Evolutionary conservation across 2,113 vertebrate species (phyloP), one percentile per base, ranked within the genome.

Genomic region (Brachyhypopomus gauderio): DNA sequence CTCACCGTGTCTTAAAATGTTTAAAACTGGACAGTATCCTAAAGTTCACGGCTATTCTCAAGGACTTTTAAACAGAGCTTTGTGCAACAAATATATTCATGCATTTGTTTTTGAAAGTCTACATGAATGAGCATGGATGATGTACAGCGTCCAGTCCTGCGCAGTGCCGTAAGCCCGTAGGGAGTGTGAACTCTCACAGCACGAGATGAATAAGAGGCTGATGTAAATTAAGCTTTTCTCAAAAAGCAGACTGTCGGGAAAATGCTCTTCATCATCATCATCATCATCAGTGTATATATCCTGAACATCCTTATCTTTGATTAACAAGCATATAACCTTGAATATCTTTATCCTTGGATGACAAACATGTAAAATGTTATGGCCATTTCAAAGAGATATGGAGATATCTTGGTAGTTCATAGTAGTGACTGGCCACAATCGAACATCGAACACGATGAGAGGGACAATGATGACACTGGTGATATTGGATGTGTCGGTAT

Each of bases 11-110:
- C 41, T 80, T 72, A 60, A 27, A 73, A 25, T 20, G 9, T 52
- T 72, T 72, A 27, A 11, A 17, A 71, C 17, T 84, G 67, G 30
- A 77, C 66, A 69, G 27, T 22, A 74, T 84, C 62, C 27, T 45
- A 5, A 27, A 36, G 5, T 62, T 36, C 17, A 69, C 7, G 25
- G 72, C n/a, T 30, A 63, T 73, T 82, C 74, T 25, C 36, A 73
- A 60, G 55, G 81, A 8, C 20, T 25, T 20, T 30, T 58, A 66
- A 64, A 58, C 2, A 19, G 4, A 9, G 38, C 71, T 70, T 48
- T 63, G 48, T 25, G 67, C 72, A 83, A 79, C 72, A 84, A 81
- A 85, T 30, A 67, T 67, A 86, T 88, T 82, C 81, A 85, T 87
- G 70, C 77, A 86, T 79, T 83, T 75, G 62, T 85, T 84, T 79